Evolutionary conservation across 2,113 vertebrate genomes (phyloP).

Genomic region (Trogon melanurus): DNA sequence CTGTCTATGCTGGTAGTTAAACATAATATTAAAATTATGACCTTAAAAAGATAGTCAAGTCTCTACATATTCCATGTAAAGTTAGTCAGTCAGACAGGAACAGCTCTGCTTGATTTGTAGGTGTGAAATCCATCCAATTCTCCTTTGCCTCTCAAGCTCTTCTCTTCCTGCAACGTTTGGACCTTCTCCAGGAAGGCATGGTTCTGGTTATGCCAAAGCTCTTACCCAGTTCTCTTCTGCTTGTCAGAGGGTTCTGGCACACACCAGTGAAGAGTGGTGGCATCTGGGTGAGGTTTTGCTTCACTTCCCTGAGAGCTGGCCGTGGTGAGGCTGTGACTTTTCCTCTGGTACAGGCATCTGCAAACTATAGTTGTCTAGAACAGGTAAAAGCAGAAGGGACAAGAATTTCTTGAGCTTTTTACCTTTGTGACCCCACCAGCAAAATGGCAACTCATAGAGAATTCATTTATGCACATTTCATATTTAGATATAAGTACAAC

Average conservation of each 20-base stretch:
- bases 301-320: neutral
- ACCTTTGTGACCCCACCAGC: accelerated
- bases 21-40: neutral
- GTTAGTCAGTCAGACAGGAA: neutral
- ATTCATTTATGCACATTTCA: neutral
- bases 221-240: no score
- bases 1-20: neutral
- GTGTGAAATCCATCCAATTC: neutral
- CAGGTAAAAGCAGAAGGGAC: accelerated
- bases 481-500: no score
- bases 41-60: no score
- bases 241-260: neutral
- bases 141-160: neutral
- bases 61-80: neutral
- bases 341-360: neutral
- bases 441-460: accelerated
- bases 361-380: neutral
- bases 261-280: neutral
- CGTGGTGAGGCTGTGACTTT: neutral
- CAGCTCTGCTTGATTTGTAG: neutral
- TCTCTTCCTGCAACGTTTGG: neutral
- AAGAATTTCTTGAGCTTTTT: neutral
- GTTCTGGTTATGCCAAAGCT: neutral
- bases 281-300: neutral
- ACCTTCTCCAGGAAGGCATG: neutral